Percentiles rank a stretch among this genome's conserved stretches.
phyloP scores from a whole-genome alignment of 2,113 vertebrate genomes.

The Malurus melanocephalus region DNA sequence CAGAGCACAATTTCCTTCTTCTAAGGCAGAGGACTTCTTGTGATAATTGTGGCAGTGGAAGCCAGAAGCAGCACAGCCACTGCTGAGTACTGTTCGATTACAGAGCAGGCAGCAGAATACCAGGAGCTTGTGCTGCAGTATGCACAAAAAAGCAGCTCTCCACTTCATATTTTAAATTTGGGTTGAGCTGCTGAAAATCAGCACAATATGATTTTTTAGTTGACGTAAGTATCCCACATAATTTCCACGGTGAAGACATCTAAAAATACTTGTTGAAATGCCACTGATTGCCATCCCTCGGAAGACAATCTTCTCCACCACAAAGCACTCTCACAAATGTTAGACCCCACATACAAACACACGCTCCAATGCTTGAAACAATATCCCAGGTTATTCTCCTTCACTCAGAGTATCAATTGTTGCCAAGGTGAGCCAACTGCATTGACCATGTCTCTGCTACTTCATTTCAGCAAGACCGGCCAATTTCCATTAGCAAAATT shows the following conservation, averaged over 20 bases:
- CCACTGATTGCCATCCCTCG: background rate
- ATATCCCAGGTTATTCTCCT: background rate
- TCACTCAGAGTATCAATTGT: background rate
- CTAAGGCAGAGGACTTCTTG: background rate
- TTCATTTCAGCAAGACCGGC: background rate
- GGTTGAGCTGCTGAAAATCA: background rate
- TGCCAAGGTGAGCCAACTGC: slow-evolving; percentile 2
- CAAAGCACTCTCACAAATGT: background rate
- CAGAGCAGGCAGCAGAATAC: background rate
- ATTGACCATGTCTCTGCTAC: background rate
- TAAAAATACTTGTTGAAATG: slow-evolving; percentile 36
- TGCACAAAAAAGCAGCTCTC: background rate
- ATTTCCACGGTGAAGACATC: background rate
- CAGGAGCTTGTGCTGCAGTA: background rate
- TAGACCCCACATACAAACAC: accelerated
- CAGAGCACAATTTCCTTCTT: background rate
- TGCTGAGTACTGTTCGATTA: background rate
- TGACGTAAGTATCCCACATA: background rate
- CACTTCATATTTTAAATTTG: background rate
- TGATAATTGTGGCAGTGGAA: background rate
- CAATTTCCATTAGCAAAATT: slow-evolving; percentile 19
- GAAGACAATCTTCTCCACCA: background rate
- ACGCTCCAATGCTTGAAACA: accelerated
- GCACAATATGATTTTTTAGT: background rate
- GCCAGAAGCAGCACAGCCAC: background rate